Evolutionary conservation across 2,113 vertebrate genomes (phyloP), one percentile per base, ranked within the genome.

Genomic region (Sisor rabdophorus): DNA sequence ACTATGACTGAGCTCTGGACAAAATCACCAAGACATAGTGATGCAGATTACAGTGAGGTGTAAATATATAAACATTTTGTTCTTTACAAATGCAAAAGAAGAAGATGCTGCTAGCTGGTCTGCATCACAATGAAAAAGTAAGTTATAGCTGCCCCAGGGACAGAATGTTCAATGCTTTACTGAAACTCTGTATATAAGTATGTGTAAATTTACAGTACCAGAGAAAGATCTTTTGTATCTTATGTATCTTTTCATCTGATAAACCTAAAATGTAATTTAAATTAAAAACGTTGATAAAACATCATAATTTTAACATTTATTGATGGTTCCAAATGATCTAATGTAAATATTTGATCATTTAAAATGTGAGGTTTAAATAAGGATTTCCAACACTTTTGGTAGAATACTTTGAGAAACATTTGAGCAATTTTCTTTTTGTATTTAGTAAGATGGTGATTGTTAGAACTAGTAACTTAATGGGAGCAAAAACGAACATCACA

Each of bases 21-120:
- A 44, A 44, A 54, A 52, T 2, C 48, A 32, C 65, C 32, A 16
- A 81, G 80, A 47, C 84, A 84, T 0, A 87, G 89, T 0, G 87
- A 91, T 0, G 82, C 16, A 11, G 67, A 73, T 28, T 85, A 73
- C 53, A 82, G 78, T 63, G 78, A 67, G 28, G 84, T 85, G 24
- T 81, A 59, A 20, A 69, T 32, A 52, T 7, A 76, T 10, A 52
- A 4, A 12, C 8, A 26, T 59, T 20, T 61, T 44, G 17, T 54
- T 76, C 24, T 28, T 36, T 76, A 22, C 47, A 26, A 3, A 47
- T 56, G 7, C 4, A 11, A 11, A 19, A 3, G 48, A 15, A 50
- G 26, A 32, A 32, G 15, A 44, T 28, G 44, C n/a, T 68, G 44
- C 44, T 17, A 68, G 24, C 40, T 60, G 40, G 11, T 44, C 69